Evolutionary conservation across 2,888 invertebrate genomes (phyloP), one percentile per base, ranked within the genome.

Genomic region (Xanthia icteritia): DNA sequence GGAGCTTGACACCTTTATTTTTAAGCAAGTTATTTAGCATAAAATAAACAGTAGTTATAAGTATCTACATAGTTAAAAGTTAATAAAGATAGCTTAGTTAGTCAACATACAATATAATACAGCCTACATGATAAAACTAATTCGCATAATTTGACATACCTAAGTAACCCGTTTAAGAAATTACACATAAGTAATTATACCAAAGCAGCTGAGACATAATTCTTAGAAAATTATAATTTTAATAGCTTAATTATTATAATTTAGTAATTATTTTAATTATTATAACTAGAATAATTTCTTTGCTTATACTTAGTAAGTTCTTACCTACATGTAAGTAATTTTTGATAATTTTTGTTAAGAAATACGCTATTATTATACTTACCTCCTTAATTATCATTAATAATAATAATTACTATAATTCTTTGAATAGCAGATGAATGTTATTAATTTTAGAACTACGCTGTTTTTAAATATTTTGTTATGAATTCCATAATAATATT

Each of bases 181-280:
- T 67, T 56, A 67, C 6, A 20, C 54, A 48, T 76, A 63, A 31
- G 31, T 31, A 31, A 67, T 27, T 48, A 79, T 67, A 67, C 45
- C 15, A 39, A 80, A 51, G 20, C 39, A 66, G 39, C 66, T 63
- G 72, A 56, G 9, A 56, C 42, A 66, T 71, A 23, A 79, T 56
- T 79, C 42, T 23, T 27, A 54, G 23, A 39, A 60, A 48, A 75
- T 78, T 70, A 78, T 54, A 66, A 73, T 61, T 72, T 54, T 73
- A 56, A 73, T 79, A 63, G 65, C 79, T 79, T 80, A 61, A 80
- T 79, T 63, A 66, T 78, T 77, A 31, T 31, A 31, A 31, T 31
- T 31, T 31, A 31, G 31, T 80, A 61, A 80, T 79, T 63, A 66
- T 78, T 77, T 79, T 80, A 61, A 80, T 79, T 56, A 61, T 78